Percentiles rank a stretch among this genome's conserved stretches.
Evolutionary conservation across 2,888 invertebrate species (phyloP).

Genomic region (Cynaeus angustus): DNA sequence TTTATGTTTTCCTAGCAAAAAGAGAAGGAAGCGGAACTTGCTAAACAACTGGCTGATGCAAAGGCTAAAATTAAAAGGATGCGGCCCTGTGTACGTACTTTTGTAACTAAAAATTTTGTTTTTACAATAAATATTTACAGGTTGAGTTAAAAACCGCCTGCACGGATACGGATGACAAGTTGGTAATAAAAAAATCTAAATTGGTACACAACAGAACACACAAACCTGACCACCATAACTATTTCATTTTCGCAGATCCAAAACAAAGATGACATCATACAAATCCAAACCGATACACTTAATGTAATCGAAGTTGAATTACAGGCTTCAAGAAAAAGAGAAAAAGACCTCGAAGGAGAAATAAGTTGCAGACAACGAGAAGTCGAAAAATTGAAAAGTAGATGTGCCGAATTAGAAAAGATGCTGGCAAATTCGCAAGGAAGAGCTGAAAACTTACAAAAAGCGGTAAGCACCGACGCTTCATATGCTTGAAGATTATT

Average conservation of each 20-base stretch:
- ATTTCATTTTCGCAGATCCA: slow-evolving; percentile 51
- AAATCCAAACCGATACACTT: slow-evolving; percentile 58
- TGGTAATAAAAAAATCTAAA: slow-evolving; percentile 31
- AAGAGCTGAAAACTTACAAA: slow-evolving; percentile 65
- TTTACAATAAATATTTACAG: slow-evolving; percentile 14
- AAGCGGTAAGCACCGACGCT: slow-evolving; percentile 64
- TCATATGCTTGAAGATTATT: slow-evolving; percentile 6
- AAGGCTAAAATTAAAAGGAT: slow-evolving; percentile 1
- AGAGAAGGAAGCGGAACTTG: slow-evolving; percentile 19
- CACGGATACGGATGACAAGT: slow-evolving; percentile 15
- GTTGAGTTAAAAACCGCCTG: slow-evolving; percentile 3
- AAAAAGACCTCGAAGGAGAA: slow-evolving; percentile 58
- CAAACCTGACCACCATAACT: no score
- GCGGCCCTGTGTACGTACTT: background rate
- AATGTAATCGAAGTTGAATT: slow-evolving; percentile 59
- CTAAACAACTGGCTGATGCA: slow-evolving; percentile 21
- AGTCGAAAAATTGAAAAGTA: slow-evolving; percentile 63
- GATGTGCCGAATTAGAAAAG: slow-evolving; percentile 63
- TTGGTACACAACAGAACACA: slow-evolving; percentile 20
- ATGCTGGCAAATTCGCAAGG: slow-evolving; percentile 62
- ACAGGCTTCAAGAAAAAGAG: slow-evolving; percentile 53
- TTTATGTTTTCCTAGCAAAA: slow-evolving; percentile 25
- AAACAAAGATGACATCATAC: slow-evolving; percentile 60
- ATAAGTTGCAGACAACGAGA: slow-evolving; percentile 59
- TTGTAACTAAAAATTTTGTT: slow-evolving; percentile 37